phyloP scores from a whole-genome alignment of 2,888 invertebrate species.

The Drosophila kambysellisi region DNA sequence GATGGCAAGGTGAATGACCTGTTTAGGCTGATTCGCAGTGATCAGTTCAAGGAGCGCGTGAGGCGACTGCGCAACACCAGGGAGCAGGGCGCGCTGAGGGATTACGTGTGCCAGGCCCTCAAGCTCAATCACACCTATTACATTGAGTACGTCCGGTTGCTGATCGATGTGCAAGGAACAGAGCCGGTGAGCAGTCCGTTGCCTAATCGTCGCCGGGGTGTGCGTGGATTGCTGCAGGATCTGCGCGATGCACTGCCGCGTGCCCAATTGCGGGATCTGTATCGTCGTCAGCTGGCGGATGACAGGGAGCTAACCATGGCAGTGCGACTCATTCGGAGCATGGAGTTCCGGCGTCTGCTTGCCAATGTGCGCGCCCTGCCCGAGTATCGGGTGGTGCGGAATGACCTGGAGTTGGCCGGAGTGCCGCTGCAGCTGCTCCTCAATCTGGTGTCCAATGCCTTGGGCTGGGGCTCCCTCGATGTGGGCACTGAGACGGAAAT shows the following conservation, averaged over 20 bases:
- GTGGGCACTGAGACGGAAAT: conserved; percentile 57
- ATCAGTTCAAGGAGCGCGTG: conserved; percentile 43
- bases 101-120: conserved; percentile 63
- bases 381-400: conserved; percentile 55
- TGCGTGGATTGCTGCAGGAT: conserved; percentile 69
- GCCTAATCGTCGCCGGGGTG: conserved; percentile 61
- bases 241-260: conserved; percentile 68
- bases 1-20: conserved; percentile 67
- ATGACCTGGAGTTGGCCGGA: conserved; percentile 54
- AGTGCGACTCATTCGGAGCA: conserved; percentile 63
- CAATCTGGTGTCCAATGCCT: conserved; percentile 51
- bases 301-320: conserved; percentile 65
- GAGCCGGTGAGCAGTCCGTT: conserved; percentile 26
- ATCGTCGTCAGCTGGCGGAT: conserved; percentile 37
- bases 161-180: conserved; percentile 38
- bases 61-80: conserved; percentile 43
- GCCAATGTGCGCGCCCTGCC: conserved; percentile 44
- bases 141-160: conserved; percentile 35
- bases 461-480: conserved; percentile 64
- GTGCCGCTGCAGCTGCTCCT: conserved; percentile 62
- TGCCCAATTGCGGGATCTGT: conserved; percentile 55
- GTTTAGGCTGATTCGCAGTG: conserved; percentile 48
- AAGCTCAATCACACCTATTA: conserved; percentile 65
- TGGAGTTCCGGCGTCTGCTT: conserved; percentile 64
- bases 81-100: conserved; percentile 53